Conservation (phyloP, 2,888 invertebrate species). For the Coenonympha glycerion region DNA sequence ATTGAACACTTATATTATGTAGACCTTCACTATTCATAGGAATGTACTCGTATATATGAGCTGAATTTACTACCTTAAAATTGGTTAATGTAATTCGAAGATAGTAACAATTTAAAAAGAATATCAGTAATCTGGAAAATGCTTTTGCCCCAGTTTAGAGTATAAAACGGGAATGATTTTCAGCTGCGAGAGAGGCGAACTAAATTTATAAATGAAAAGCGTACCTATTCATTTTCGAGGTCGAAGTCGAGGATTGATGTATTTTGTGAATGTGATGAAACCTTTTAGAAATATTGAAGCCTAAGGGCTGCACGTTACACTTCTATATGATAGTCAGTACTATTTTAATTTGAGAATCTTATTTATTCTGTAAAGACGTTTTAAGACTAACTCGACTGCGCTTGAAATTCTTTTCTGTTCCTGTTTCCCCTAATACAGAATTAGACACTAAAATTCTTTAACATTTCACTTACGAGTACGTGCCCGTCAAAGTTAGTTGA, state of each 20-base stretch:
- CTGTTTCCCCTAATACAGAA: too few relatives aligned
- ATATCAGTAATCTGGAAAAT: conserved; percentile 4
- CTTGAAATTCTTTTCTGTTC: too few relatives aligned
- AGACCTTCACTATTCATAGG: too few relatives aligned
- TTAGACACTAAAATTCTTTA: too few relatives aligned
- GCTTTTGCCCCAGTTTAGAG: conserved; percentile 8
- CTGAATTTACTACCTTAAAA: too few relatives aligned
- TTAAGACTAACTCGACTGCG: too few relatives aligned
- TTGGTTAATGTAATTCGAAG: neutral
- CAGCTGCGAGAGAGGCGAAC: neutral
- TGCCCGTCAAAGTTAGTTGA: too few relatives aligned
- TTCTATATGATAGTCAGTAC: too few relatives aligned
- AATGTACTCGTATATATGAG: neutral
- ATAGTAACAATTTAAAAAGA: neutral
- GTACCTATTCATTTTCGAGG: neutral
- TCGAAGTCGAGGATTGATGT: neutral
- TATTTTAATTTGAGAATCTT: too few relatives aligned
- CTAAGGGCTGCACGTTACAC: neutral
- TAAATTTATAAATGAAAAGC: conserved; percentile 1
- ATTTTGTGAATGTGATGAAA: conserved; percentile 2
- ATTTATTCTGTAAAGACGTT: too few relatives aligned
- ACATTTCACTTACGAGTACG: too few relatives aligned
- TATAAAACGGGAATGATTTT: conserved; percentile 7
- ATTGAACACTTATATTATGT: too few relatives aligned
- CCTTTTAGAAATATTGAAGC: neutral